Evolutionary conservation across 2,888 invertebrate species (phyloP).

Genomic region (Stenodema calcarata): DNA sequence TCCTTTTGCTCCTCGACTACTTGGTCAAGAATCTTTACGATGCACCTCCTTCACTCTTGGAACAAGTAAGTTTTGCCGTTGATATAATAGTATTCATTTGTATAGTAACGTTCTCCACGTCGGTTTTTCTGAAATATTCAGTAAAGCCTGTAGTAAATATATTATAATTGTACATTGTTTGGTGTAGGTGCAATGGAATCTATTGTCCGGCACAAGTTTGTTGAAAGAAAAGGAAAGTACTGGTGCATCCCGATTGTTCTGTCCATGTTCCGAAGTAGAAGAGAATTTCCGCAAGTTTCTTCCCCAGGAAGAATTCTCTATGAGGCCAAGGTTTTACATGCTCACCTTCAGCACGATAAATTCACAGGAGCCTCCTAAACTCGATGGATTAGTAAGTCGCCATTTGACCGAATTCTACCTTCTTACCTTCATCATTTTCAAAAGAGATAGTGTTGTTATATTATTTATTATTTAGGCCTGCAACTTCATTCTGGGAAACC

Average conservation of each 20-base stretch:
- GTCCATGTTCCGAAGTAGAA: slow-evolving; percentile 78
- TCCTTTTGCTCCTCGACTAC: slow-evolving; percentile 89
- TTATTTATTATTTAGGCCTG: slow-evolving; percentile 68
- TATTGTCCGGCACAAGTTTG: slow-evolving; percentile 73
- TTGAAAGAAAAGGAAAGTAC: slow-evolving; percentile 68
- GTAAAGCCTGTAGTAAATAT: background rate
- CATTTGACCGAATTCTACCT: background rate
- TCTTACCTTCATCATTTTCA: background rate
- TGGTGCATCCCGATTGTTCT: slow-evolving; percentile 70
- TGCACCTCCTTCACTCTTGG: slow-evolving; percentile 82
- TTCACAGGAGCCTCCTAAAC: slow-evolving; percentile 77
- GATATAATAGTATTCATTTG: background rate
- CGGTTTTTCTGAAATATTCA: background rate
- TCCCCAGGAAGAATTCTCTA: slow-evolving; percentile 70
- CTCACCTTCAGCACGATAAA: slow-evolving; percentile 76
- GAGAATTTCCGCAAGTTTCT: slow-evolving; percentile 73
- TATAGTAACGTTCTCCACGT: background rate
- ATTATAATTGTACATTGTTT: background rate
- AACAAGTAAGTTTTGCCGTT: slow-evolving; percentile 70
- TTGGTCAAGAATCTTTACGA: slow-evolving; percentile 95
- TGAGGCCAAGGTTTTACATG: slow-evolving; percentile 91
- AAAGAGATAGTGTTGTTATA: background rate
- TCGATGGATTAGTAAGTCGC: slow-evolving; percentile 75
- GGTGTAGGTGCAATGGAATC: slow-evolving; percentile 76
- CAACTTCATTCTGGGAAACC: slow-evolving; percentile 91